phyloP scores from a whole-genome alignment of 2,113 vertebrate species.

The Fukomys damarensis region DNA sequence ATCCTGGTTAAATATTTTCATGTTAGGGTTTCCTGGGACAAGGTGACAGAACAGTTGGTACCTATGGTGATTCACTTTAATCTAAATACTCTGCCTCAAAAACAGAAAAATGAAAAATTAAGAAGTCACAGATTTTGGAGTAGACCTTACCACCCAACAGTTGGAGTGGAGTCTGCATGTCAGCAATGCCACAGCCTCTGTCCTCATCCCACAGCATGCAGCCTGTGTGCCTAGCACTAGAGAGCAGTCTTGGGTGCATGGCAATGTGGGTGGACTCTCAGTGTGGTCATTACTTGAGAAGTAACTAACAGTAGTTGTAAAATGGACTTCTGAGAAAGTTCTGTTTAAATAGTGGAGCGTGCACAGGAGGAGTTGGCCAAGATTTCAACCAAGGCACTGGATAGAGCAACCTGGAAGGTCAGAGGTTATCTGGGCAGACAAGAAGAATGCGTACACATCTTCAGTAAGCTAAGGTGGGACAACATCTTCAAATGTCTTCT shows the following conservation, averaged over 20 bases:
- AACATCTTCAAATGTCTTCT: not conserved
- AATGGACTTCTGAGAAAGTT: not conserved
- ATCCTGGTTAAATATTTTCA: too few species aligned
- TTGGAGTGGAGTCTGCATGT: not conserved
- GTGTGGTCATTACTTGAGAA: not conserved
- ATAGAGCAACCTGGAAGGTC: not conserved
- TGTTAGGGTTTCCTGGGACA: not conserved
- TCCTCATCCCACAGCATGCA: too few species aligned
- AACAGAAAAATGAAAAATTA: not conserved
- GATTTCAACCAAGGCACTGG: too few species aligned
- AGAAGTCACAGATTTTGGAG: not conserved
- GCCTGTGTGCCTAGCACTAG: fast-evolving
- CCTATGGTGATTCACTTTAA: not conserved
- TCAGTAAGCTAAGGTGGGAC: not conserved
- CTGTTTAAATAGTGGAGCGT: not conserved
- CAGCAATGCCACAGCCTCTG: too few species aligned
- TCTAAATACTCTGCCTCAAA: not conserved
- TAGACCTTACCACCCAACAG: not conserved
- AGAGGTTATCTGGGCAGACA: not conserved
- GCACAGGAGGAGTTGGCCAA: not conserved
- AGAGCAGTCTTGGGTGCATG: not conserved
- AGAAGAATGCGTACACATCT: not conserved
- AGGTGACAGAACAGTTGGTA: not conserved
- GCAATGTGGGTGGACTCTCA: not conserved
- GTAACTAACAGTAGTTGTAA: not conserved